Base-by-base conservation (phyloP, 2,888 invertebrate genomes). In the Metalampra italica region DNA sequence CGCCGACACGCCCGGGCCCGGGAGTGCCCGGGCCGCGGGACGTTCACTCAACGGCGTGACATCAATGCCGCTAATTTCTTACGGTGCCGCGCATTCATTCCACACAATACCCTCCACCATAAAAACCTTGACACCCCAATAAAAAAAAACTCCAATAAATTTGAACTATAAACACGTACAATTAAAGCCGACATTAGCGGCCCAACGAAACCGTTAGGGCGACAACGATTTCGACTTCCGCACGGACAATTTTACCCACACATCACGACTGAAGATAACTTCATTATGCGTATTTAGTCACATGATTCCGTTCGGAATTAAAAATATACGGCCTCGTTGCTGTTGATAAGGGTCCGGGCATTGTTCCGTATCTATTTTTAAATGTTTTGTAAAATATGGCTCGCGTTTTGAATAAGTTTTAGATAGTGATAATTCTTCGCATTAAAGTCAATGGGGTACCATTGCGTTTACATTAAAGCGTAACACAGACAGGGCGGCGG, bases 31-130 rank as follows among this genome's bases (percentile, higher is more conserved):
- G n/a, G n/a, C n/a, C n/a, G n/a, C n/a, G n/a, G n/a, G n/a, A n/a
- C n/a, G n/a, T n/a, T n/a, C 32, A 8, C 36, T 75, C 78, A 79
- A 79, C 73, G 62, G 56, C 53, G 53, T 60, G 73, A 73, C 75
- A 78, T 86, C 80, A 88, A 85, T 85, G 82, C 72, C 68, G 71
- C 69, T 88, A 87, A 89, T 88, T 89, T 76, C 84, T 82, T 83
- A 83, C 85, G 86, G 80, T 79, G 63, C 77, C 73, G 71, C 79
- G 78, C 81, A 70, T 77, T 78, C 66, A 75, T 80, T 76, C 75
- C 71, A 72, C 67, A 68, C 63, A 57, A 62, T 61, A 63, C 13
- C 29, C 30, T 34, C 44, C 4, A 45, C 36, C 12, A 47, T 47
- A 44, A 47, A 48, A 50, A 47, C 47, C 32, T 42, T 47, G 41